A percentile compares a stretch with the other conserved stretches of the same genome.
phyloP scores from a whole-genome alignment of 2,888 invertebrate species.

The Mantis religiosa region DNA sequence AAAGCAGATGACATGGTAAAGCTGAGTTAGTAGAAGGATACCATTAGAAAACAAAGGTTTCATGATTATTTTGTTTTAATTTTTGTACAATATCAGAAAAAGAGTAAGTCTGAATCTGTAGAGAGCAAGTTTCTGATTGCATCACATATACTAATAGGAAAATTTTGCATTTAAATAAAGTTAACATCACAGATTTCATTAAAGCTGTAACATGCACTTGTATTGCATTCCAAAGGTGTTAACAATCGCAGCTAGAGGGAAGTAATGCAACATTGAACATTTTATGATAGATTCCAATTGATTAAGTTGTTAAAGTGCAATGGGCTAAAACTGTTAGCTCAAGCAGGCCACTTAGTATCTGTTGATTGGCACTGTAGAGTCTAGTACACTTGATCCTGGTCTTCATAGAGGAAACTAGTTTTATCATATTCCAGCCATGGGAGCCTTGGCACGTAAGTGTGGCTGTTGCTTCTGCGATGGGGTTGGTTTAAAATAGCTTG shows the following conservation, averaged over 20 bases:
- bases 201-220: background rate
- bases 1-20: no score
- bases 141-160: no score
- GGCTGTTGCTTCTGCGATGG: background rate
- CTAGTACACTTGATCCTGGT: background rate
- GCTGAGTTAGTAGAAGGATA: no score
- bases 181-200: background rate
- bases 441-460: background rate
- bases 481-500: background rate
- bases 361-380: background rate
- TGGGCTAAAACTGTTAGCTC: background rate
- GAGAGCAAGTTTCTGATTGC: no score
- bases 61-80: no score
- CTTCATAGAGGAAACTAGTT: background rate
- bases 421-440: background rate
- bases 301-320: background rate
- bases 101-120: no score
- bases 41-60: no score
- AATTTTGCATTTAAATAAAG: no score
- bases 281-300: background rate
- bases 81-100: no score
- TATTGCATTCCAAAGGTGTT: background rate
- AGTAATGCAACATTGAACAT: background rate
- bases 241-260: background rate
- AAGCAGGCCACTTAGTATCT: background rate